Evolutionary conservation across 2,888 invertebrate genomes (phyloP).

Genomic region (Stictocephala bisonia): DNA sequence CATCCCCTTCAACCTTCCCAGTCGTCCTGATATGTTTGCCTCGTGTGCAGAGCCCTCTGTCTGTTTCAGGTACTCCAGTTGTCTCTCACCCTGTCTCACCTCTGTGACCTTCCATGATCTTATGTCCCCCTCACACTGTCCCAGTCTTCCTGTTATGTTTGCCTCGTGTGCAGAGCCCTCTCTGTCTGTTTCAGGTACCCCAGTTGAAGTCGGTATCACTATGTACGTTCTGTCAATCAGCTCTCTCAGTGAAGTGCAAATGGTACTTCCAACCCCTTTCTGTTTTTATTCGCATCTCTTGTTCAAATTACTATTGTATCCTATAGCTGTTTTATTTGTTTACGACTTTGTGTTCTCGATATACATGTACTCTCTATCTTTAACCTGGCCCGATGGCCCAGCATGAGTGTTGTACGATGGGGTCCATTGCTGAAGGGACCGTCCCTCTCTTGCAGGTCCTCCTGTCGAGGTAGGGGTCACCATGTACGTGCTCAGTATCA

Average conservation of each 20-base stretch:
- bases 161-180: constrained; percentile 24
- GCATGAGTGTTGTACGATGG: constrained; percentile 43
- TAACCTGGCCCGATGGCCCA: constrained; percentile 30
- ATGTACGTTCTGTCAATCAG: constrained; percentile 71
- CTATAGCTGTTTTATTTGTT: constrained; percentile 35
- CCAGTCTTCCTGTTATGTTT: too few species aligned
- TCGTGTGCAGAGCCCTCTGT: not conserved
- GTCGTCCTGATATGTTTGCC: not conserved
- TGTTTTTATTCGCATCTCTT: constrained; percentile 36
- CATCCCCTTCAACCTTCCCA: too few species aligned
- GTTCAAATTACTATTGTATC: constrained; percentile 39
- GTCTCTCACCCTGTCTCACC: not conserved
- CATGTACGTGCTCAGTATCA: constrained; percentile 71
- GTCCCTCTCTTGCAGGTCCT: constrained; percentile 64
- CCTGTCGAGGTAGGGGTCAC: constrained; percentile 71
- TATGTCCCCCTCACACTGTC: too few species aligned
- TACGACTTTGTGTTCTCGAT: constrained; percentile 23
- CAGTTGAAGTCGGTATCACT: constrained; percentile 70
- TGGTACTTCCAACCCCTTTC: constrained; percentile 64
- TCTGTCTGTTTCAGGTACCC: constrained; percentile 64
- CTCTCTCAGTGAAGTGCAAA: constrained; percentile 71
- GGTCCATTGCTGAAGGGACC: constrained; percentile 50
- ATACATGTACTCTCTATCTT: constrained; percentile 23
- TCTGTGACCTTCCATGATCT: too few species aligned
- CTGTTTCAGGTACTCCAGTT: too few species aligned